These are phyloP conservation scores for Apodemia zela DNA, from an alignment of 2,888 invertebrate species.

Conservation along the genomic window DNA sequence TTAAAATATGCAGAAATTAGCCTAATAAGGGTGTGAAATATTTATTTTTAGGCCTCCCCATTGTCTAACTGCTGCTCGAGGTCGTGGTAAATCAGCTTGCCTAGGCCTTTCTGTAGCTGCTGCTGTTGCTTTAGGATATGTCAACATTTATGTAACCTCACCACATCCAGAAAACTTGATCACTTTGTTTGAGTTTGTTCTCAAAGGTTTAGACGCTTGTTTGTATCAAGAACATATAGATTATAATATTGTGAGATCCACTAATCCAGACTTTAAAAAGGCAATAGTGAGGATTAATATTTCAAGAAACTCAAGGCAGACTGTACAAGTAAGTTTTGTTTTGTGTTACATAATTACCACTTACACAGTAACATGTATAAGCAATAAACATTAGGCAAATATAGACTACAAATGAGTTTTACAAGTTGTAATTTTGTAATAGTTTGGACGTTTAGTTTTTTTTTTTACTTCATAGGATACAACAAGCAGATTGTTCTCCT, in stretches of 20 bases:
- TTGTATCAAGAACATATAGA: constrained; percentile 98
- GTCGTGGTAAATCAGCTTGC: constrained; percentile 98
- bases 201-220: constrained; percentile 96
- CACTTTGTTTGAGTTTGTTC: constrained; percentile 97
- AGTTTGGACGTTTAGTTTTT: too few relatives aligned
- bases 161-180: constrained; percentile 99
- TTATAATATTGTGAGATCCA: constrained; percentile 96
- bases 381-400: too few relatives aligned
- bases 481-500: too few relatives aligned
- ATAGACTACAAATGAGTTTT: too few relatives aligned
- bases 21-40: too few relatives aligned
- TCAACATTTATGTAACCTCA: constrained; percentile 98
- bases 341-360: too few relatives aligned
- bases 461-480: too few relatives aligned
- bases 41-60: constrained; percentile 87
- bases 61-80: constrained; percentile 96
- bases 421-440: too few relatives aligned
- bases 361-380: too few relatives aligned
- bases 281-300: constrained; percentile 96
- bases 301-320: constrained; percentile 94
- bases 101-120: constrained; percentile 95
- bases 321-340: constrained; percentile 85
- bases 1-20: too few relatives aligned
- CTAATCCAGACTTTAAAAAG: constrained; percentile 97
- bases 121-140: constrained; percentile 90